Evolutionary conservation across 2,888 invertebrate genomes (phyloP).

Genomic region (Notodonta dromedarius): DNA sequence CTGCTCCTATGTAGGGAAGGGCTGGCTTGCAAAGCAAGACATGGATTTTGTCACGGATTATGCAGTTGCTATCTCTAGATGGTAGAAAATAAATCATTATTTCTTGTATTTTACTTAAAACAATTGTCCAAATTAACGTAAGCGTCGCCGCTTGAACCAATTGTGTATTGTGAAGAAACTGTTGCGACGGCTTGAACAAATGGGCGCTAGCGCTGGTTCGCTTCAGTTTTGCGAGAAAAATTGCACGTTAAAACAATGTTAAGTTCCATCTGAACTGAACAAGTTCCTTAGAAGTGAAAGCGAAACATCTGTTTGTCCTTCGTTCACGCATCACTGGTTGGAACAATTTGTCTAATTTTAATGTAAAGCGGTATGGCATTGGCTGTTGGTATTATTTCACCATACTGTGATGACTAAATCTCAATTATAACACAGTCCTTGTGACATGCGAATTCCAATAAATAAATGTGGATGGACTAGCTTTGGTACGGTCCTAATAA

Average conservation of each 20-base stretch:
- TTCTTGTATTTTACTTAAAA: too few species aligned
- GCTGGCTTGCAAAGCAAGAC: too few species aligned
- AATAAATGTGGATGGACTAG: background rate
- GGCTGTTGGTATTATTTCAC: background rate
- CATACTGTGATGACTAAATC: background rate
- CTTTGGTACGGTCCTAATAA: background rate
- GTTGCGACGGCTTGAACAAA: too few species aligned
- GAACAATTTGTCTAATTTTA: background rate
- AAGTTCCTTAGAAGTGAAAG: background rate
- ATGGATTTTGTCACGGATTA: too few species aligned
- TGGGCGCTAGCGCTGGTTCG: too few species aligned
- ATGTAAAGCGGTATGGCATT: background rate
- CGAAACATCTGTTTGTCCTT: background rate
- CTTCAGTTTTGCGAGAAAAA: background rate
- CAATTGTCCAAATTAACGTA: too few species aligned
- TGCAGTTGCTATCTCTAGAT: too few species aligned
- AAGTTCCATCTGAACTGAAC: background rate
- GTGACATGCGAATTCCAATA: background rate
- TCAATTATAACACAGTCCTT: too few species aligned
- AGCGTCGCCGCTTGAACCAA: too few species aligned
- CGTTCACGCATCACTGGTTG: slow-evolving; percentile 2
- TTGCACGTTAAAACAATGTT: background rate
- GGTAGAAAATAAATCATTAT: too few species aligned
- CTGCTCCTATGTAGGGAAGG: too few species aligned
- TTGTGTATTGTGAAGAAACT: too few species aligned